Conservation (phyloP, 1,140 invertebrate genomes). For the Trissolcus basalis region DNA sequence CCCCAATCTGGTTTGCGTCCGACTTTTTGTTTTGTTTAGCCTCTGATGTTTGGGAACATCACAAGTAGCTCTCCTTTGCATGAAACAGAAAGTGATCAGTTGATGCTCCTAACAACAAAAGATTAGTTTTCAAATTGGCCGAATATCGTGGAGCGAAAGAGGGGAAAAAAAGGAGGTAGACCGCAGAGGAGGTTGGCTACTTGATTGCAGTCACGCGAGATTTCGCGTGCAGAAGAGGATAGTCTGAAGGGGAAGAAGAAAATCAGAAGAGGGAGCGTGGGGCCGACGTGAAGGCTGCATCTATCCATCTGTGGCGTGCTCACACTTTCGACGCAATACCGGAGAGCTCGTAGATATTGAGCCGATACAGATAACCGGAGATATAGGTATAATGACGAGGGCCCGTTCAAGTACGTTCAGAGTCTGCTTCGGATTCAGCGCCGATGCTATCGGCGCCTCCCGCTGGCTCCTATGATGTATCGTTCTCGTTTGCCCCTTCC, state of each 20-base stretch:
- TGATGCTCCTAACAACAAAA: constrained; percentile 41
- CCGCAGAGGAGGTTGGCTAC: constrained; percentile 37
- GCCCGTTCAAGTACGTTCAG: constrained; percentile 48
- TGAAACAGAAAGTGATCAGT: constrained; percentile 38
- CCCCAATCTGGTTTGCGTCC: too few relatives aligned
- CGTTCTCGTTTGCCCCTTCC: constrained; percentile 70
- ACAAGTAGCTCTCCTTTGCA: too few relatives aligned
- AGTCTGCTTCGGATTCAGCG: constrained; percentile 52
- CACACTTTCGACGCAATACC: constrained; percentile 46
- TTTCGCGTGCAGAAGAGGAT: constrained; percentile 29
- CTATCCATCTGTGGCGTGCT: constrained; percentile 18
- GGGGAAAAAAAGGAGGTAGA: constrained; percentile 38
- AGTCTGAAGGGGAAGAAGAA: not conserved
- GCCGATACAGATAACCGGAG: constrained; percentile 66
- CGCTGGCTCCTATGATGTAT: constrained; percentile 71
- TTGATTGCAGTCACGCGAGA: constrained; percentile 59
- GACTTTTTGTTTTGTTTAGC: too few relatives aligned
- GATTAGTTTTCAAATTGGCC: constrained; percentile 48
- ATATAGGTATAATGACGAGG: constrained; percentile 67
- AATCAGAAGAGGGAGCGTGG: constrained; percentile 14
- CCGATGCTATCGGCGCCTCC: constrained; percentile 65
- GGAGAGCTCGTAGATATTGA: constrained; percentile 61
- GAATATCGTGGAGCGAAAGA: constrained; percentile 40
- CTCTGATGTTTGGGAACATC: too few relatives aligned
- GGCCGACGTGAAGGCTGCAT: constrained; percentile 27